Conservation (phyloP, 2,888 invertebrate genomes). For the Cryptocephalus moraei region DNA sequence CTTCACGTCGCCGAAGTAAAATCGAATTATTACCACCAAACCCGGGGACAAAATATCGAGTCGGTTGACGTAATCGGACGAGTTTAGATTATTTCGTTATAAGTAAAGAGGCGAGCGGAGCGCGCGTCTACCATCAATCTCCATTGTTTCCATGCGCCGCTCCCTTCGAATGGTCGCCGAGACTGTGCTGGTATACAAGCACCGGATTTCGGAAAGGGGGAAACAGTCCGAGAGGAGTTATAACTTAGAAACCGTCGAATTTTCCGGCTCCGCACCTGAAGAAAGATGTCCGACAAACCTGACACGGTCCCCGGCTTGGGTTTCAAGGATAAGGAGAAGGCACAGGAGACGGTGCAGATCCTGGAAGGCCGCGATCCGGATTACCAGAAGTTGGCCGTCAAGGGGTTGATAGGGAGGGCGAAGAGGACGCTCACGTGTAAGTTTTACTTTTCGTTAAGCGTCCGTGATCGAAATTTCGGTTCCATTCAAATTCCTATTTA, state of each 20-base stretch:
- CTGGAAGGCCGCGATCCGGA: constrained; percentile 66
- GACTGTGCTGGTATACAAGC: background rate
- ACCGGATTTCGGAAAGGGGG: background rate
- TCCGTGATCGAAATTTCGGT: background rate
- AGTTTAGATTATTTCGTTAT: background rate
- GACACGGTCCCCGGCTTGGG: constrained; percentile 65
- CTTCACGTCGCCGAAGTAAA: no score
- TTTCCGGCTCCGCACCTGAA: background rate
- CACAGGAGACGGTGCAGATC: constrained; percentile 54
- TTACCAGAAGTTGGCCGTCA: constrained; percentile 64
- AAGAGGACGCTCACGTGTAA: constrained; percentile 58
- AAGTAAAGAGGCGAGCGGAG: background rate
- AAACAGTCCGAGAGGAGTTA: background rate
- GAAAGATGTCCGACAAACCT: constrained; percentile 31
- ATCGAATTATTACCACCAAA: no score
- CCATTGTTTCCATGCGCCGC: background rate
- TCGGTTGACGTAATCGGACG: background rate
- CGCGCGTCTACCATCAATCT: background rate
- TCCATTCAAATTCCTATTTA: no score
- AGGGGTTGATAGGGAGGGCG: constrained; percentile 60
- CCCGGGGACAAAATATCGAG: no score
- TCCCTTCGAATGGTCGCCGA: background rate
- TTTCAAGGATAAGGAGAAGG: constrained; percentile 69
- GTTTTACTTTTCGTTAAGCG: constrained; percentile 11
- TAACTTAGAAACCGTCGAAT: background rate